Conservation (phyloP, 1,140 invertebrate genomes). For the Ceratina calcarata region DNA sequence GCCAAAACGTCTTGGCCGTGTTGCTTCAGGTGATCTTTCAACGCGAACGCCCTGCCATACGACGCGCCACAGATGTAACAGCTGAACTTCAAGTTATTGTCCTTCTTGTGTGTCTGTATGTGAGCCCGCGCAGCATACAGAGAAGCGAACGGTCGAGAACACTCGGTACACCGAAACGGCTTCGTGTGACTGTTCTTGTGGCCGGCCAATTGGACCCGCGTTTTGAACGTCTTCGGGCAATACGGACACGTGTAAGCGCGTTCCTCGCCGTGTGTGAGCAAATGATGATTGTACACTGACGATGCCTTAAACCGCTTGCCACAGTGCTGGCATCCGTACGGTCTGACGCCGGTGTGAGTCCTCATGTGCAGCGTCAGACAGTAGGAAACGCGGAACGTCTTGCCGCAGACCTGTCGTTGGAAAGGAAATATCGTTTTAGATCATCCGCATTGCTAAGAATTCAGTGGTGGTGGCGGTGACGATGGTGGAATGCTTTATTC, state of each 20-base stretch:
- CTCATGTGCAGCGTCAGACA: slow-evolving; percentile 89
- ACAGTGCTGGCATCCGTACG: slow-evolving; percentile 86
- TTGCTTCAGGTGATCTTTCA: slow-evolving; percentile 86
- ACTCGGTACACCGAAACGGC: slow-evolving; percentile 87
- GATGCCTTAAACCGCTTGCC: slow-evolving; percentile 89
- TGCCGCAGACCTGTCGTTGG: slow-evolving; percentile 84
- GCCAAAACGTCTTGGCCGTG: slow-evolving; percentile 78
- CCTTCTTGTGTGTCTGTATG: slow-evolving; percentile 86
- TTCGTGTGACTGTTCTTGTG: slow-evolving; percentile 90
- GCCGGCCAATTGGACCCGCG: slow-evolving; percentile 86
- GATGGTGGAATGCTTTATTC: no score
- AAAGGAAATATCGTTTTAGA: background rate
- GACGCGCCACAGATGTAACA: slow-evolving; percentile 87
- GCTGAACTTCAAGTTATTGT: slow-evolving; percentile 86
- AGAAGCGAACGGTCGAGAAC: slow-evolving; percentile 86
- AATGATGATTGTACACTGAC: slow-evolving; percentile 87
- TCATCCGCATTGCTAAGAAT: background rate
- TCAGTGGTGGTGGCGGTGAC: no score
- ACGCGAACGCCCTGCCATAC: slow-evolving; percentile 86
- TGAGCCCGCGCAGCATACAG: slow-evolving; percentile 87
- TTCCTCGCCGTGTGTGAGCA: slow-evolving; percentile 86
- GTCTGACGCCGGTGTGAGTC: slow-evolving; percentile 88
- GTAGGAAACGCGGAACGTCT: slow-evolving; percentile 89
- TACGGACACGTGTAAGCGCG: slow-evolving; percentile 86
- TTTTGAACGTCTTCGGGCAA: slow-evolving; percentile 89